Percentiles rank a stretch among this genome's conserved stretches.
Evolutionary conservation across 1,140 invertebrate species (phyloP).

Genomic region (Oedothorax gibbosus): DNA sequence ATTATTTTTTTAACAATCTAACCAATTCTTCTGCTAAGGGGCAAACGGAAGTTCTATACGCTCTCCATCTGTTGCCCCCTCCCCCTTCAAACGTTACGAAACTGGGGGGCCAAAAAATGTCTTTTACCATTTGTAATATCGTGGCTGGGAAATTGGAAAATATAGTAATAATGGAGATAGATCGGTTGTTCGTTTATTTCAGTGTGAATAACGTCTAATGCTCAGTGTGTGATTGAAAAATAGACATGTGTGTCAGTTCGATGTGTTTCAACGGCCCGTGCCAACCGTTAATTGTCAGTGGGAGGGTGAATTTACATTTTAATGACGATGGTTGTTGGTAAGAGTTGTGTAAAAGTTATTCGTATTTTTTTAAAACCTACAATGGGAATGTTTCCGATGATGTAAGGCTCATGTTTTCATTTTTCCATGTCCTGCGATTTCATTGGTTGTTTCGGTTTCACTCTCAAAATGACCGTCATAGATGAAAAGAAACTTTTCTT

Average conservation of each 20-base stretch:
- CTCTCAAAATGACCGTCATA: too few species aligned
- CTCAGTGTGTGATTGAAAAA: constrained; percentile 46
- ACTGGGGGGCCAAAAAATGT: constrained; percentile 31
- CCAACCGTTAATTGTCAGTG: constrained; percentile 22
- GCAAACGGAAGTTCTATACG: constrained; percentile 36
- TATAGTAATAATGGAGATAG: constrained; percentile 17
- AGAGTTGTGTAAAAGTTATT: too few species aligned
- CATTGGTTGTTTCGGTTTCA: too few species aligned
- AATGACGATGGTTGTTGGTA: too few species aligned
- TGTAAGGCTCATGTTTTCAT: too few species aligned
- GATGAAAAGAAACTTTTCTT: too few species aligned
- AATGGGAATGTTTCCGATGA: too few species aligned
- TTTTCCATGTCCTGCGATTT: too few species aligned
- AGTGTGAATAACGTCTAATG: constrained; percentile 30
- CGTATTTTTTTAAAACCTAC: too few species aligned
- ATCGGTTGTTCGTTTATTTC: constrained; percentile 21
- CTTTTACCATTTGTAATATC: constrained; percentile 3
- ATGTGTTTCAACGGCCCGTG: constrained; percentile 33
- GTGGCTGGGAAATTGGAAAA: background rate
- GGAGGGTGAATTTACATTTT: background rate
- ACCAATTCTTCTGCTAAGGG: constrained; percentile 17
- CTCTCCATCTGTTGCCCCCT: constrained; percentile 28
- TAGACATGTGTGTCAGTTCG: constrained; percentile 11
- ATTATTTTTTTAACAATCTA: too few species aligned
- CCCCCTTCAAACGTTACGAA: background rate